phyloP scores from a whole-genome alignment of 2,113 vertebrate genomes.

The Chinchilla lanigera region DNA sequence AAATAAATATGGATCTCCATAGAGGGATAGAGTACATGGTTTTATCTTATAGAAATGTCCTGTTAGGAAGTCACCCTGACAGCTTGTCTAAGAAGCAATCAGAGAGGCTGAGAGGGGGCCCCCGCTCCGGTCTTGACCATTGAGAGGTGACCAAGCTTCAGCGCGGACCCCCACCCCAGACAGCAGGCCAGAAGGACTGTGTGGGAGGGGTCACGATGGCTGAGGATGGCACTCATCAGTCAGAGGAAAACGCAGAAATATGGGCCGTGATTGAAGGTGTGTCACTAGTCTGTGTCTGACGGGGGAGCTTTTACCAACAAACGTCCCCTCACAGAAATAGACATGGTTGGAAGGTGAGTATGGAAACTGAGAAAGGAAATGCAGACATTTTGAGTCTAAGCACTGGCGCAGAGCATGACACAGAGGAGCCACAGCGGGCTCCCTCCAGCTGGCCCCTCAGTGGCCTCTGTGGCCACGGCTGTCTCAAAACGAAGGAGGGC shows the following conservation, averaged over 20 bases:
- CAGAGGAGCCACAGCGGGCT: rapidly evolving
- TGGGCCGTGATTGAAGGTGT: neutral
- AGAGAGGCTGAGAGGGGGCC: neutral
- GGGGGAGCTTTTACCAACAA: neutral
- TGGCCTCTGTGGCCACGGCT: neutral
- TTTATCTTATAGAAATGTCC: neutral
- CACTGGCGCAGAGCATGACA: neutral
- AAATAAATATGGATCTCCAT: neutral
- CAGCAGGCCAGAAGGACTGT: neutral
- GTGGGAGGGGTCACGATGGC: rapidly evolving
- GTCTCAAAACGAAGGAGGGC: slow-evolving; percentile 18
- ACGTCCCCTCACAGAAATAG: neutral
- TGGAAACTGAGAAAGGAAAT: neutral
- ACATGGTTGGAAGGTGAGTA: neutral
- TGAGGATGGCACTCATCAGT: neutral
- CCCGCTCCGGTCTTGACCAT: neutral
- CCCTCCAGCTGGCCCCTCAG: neutral
- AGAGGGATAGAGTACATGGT: neutral
- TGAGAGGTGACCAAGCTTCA: neutral
- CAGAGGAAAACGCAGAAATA: neutral
- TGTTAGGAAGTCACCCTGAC: neutral
- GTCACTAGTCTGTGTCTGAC: neutral
- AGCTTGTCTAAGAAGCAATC: neutral
- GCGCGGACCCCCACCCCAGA: neutral
- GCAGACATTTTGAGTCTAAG: neutral